Conservation (phyloP, 2,888 invertebrate species). For the Cabera pusaria region DNA sequence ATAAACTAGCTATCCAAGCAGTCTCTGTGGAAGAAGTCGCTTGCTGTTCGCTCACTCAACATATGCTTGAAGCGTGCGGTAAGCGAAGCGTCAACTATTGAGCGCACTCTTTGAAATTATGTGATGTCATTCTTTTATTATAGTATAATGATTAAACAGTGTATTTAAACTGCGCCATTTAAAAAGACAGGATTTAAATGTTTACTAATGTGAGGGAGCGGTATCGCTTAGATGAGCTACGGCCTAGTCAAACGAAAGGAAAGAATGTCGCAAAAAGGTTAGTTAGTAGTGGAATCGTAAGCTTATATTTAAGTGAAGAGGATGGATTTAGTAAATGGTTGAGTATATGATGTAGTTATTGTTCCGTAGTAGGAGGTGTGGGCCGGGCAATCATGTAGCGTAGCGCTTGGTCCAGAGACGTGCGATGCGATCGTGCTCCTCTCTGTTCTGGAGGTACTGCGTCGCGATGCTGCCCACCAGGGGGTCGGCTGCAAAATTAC, state of each 20-base stretch:
- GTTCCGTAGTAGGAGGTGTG: conserved; percentile 47
- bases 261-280: conserved; percentile 40
- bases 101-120: no score
- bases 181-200: no score
- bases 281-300: conserved; percentile 38
- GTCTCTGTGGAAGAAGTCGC: no score
- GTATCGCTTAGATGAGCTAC: no score
- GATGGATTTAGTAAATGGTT: conserved; percentile 73
- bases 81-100: no score
- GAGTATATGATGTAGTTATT: conserved; percentile 65
- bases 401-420: conserved; percentile 99
- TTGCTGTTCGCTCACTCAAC: no score
- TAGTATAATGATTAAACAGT: no score
- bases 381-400: conserved; percentile 90
- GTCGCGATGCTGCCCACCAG: conserved; percentile 99
- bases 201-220: no score
- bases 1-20: no score
- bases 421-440: conserved; percentile 99
- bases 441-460: conserved; percentile 98
- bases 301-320: conserved; percentile 65
- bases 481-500: conserved; percentile 96
- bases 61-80: no score
- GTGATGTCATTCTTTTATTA: no score
- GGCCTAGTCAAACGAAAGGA: conserved; percentile 19
- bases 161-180: no score